Conservation (phyloP, 2,888 invertebrate genomes). For the Drosophila nr. medialis region DNA sequence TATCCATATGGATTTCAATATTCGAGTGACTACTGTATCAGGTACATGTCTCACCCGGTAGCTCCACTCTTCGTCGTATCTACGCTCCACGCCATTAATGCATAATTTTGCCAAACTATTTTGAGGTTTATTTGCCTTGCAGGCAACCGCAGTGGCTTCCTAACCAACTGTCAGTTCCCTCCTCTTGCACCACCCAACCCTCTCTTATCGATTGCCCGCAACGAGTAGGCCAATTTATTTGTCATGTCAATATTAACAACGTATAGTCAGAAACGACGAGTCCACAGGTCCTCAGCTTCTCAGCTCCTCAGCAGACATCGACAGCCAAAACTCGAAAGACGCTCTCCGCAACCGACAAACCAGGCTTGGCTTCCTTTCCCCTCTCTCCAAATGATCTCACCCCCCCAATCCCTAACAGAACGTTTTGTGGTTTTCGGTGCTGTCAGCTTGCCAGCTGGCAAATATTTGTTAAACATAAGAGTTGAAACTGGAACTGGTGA, state of each 20-base stretch:
- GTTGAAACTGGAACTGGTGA: constrained; percentile 15
- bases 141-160: constrained; percentile 64
- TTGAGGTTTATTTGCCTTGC: constrained; percentile 78
- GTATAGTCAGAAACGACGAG: constrained; percentile 41
- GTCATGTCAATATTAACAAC: constrained; percentile 80
- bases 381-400: background rate
- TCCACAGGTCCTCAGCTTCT: constrained; percentile 14
- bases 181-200: background rate
- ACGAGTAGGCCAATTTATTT: constrained; percentile 76
- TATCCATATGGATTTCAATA: background rate
- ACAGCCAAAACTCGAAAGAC: constrained; percentile 31
- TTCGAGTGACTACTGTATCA: background rate
- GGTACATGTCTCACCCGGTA: background rate
- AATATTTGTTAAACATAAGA: constrained; percentile 68
- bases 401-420: constrained; percentile 5
- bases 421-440: constrained; percentile 70
- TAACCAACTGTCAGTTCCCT: constrained; percentile 20
- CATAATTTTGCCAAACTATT: constrained; percentile 81
- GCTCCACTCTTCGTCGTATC: background rate
- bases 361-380: constrained; percentile 15
- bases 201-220: constrained; percentile 7
- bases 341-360: constrained; percentile 35
- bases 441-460: constrained; percentile 74
- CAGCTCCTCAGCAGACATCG: constrained; percentile 39
- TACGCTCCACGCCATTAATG: constrained; percentile 70